These are phyloP conservation scores for Parapristionchus giblindavisi DNA, from an alignment of 2,888 invertebrate genomes.

Conservation along the genomic window DNA sequence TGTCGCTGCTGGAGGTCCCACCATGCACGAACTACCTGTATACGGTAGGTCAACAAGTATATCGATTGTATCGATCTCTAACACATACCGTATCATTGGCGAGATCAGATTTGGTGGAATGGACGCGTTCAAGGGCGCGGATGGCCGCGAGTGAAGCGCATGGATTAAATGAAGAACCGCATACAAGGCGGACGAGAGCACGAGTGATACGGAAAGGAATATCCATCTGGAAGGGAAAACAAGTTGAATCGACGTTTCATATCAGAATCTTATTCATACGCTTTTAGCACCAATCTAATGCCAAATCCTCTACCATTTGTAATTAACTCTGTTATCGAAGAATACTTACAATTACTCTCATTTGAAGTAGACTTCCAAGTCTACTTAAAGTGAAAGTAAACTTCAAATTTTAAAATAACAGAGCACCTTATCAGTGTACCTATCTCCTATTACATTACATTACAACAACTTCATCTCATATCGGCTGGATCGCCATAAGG, in stretches of 20 bases:
- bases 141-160: background rate
- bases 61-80: background rate
- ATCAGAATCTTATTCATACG: no score
- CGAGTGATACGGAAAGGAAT: constrained; percentile 26
- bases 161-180: background rate
- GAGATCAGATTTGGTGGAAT: background rate
- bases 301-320: no score
- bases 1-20: background rate
- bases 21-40: constrained; percentile 23
- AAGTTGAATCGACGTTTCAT: no score
- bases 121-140: background rate
- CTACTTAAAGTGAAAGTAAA: no score
- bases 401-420: no score
- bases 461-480: background rate
- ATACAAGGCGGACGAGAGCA: constrained; percentile 3
- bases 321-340: no score
- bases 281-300: no score
- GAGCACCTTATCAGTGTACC: no score
- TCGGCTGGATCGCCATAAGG: background rate
- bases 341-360: no score
- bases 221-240: no score
- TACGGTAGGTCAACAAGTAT: background rate
- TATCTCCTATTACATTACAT: background rate
- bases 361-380: no score
- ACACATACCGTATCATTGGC: constrained; percentile 26